Conservation (phyloP, 1,140 invertebrate genomes). For the Mesaphorura yosii region DNA sequence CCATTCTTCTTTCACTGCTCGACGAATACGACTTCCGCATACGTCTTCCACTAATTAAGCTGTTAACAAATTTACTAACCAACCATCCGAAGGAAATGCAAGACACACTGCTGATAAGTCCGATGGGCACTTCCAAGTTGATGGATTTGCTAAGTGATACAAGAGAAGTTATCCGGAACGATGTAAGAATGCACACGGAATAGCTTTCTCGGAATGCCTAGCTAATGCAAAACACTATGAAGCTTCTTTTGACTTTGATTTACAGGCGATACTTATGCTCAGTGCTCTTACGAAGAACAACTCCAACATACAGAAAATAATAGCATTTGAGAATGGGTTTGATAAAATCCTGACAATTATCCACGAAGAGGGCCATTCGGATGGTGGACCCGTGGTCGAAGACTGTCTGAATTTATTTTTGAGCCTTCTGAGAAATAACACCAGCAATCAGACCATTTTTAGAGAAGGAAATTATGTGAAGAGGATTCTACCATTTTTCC, state of each 20-base stretch:
- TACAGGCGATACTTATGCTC: constrained; percentile 69
- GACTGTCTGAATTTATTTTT: constrained; percentile 92
- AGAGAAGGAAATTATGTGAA: constrained; percentile 98
- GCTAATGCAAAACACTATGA: background rate
- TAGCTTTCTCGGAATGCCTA: background rate
- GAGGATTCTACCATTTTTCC: constrained; percentile 74
- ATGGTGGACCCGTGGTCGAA: constrained; percentile 96
- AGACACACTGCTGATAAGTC: constrained; percentile 84
- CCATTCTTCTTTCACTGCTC: constrained; percentile 69
- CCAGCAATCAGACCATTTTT: constrained; percentile 97
- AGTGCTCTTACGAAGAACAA: constrained; percentile 89
- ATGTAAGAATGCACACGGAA: constrained; percentile 46
- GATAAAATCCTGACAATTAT: constrained; percentile 91
- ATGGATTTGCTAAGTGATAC: constrained; percentile 91
- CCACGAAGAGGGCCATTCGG: constrained; percentile 75
- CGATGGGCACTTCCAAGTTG: constrained; percentile 93
- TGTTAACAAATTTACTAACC: constrained; percentile 66
- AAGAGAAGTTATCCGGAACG: constrained; percentile 92
- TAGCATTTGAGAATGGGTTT: constrained; percentile 98
- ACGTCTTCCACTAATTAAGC: constrained; percentile 70
- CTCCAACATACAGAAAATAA: constrained; percentile 98
- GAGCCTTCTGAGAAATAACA: constrained; percentile 87
- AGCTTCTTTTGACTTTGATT: constrained; percentile 25
- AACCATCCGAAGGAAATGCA: constrained; percentile 84
- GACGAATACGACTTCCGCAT: constrained; percentile 93